Evolutionary conservation across 2,113 vertebrate genomes (phyloP).

Genomic region (Phylloscopus whistleri): DNA sequence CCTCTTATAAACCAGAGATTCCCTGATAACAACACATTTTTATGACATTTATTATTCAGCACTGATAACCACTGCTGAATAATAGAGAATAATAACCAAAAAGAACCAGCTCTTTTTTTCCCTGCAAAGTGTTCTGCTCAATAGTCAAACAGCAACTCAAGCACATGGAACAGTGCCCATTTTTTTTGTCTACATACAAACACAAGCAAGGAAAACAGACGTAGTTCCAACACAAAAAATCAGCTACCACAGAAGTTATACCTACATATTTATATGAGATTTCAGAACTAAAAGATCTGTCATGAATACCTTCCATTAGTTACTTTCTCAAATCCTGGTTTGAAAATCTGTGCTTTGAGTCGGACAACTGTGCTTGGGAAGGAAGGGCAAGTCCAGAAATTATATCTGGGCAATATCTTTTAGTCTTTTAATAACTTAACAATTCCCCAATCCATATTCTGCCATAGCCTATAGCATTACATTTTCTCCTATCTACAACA

Average conservation of each 20-base stretch:
- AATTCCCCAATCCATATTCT: not conserved
- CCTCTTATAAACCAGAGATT: not conserved
- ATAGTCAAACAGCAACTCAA: not conserved
- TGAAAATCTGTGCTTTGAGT: not conserved
- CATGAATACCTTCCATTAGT: not conserved
- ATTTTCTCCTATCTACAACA: not conserved
- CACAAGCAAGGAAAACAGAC: not conserved
- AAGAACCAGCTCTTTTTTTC: not conserved
- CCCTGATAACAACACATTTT: not conserved
- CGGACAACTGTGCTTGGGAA: not conserved
- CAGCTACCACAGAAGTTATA: not conserved
- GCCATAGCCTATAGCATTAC: not conserved
- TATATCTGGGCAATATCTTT: not conserved
- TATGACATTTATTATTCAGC: not conserved
- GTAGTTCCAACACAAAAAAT: not conserved
- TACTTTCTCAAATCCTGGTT: not conserved
- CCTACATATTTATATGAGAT: not conserved
- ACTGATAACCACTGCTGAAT: not conserved
- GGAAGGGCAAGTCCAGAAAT: not conserved
- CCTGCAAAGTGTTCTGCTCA: not conserved
- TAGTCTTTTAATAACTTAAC: not conserved
- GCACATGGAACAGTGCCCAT: not conserved
- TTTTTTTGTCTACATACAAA: not conserved
- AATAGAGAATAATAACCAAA: no score
- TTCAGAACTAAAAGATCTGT: not conserved